These are phyloP conservation scores for Orcinus orca DNA, from an alignment of 2,113 vertebrate genomes.

Conservation along the genomic window DNA sequence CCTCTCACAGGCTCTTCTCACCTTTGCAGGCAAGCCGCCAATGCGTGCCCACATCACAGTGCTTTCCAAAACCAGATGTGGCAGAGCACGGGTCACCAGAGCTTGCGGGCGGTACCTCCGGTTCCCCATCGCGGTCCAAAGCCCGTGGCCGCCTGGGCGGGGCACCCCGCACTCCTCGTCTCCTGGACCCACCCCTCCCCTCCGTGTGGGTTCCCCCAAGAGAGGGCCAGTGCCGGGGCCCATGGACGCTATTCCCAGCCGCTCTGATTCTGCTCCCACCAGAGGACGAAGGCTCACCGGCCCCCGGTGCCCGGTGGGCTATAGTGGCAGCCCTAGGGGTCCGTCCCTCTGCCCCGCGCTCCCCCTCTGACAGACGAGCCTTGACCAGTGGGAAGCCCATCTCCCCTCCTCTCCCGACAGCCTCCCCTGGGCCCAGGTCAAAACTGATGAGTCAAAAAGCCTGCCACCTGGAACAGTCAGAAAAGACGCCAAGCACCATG, in stretches of 20 bases:
- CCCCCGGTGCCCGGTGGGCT: rapidly evolving
- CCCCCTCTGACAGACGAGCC: not conserved
- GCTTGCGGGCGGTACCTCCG: too few relatives aligned
- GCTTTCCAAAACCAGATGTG: not conserved
- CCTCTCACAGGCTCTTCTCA: not conserved
- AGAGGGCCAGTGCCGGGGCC: not conserved
- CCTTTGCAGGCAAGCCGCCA: not conserved
- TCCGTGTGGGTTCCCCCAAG: too few relatives aligned
- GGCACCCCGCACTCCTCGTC: not conserved
- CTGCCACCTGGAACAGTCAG: slow-evolving; percentile 29
- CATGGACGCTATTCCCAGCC: rapidly evolving
- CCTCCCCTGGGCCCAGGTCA: not conserved
- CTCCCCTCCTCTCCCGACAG: not conserved
- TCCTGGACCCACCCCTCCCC: not conserved
- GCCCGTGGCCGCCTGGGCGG: not conserved
- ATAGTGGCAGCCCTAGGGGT: rapidly evolving
- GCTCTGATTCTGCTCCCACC: not conserved
- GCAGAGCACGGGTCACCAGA: not conserved
- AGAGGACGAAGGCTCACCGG: not conserved
- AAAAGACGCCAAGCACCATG: slow-evolving; percentile 65
- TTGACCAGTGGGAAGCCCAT: not conserved
- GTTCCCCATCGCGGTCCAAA: not conserved
- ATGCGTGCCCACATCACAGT: rapidly evolving
- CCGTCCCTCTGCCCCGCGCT: not conserved
- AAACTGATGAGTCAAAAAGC: slow-evolving; percentile 10